Conservation (phyloP, 2,888 invertebrate species). For the Spisula subtruncata region DNA sequence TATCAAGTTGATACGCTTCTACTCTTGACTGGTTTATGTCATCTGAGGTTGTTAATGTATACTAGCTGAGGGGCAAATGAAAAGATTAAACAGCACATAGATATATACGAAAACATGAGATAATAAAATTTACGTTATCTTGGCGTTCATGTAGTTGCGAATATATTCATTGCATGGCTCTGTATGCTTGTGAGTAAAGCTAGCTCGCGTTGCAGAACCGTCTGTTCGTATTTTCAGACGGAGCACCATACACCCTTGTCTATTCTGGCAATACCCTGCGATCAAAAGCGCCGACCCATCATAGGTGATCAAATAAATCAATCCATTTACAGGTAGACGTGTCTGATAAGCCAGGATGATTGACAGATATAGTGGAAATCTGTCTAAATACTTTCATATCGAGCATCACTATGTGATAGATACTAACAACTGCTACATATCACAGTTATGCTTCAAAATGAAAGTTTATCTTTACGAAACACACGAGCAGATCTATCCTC, state of each 20-base stretch:
- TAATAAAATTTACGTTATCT: conserved; percentile 63
- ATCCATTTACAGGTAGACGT: conserved; percentile 64
- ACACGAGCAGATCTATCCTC: background rate
- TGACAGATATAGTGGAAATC: conserved; percentile 66
- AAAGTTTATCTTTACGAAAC: conserved; percentile 15
- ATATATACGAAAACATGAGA: conserved; percentile 62
- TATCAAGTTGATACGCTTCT: conserved; percentile 72
- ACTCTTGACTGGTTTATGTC: conserved; percentile 74
- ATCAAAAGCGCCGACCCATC: conserved; percentile 67
- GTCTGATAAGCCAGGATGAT: conserved; percentile 66
- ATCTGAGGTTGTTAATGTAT: conserved; percentile 74
- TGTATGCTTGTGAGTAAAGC: background rate
- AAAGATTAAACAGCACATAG: conserved; percentile 72
- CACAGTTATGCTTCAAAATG: conserved; percentile 21
- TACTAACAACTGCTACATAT: conserved; percentile 31
- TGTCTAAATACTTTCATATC: conserved; percentile 61
- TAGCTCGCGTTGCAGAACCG: background rate
- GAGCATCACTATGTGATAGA: conserved; percentile 27
- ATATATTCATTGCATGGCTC: background rate
- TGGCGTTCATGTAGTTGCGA: conserved; percentile 29
- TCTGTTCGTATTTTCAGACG: background rate
- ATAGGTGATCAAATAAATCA: conserved; percentile 70
- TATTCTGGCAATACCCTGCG: conserved; percentile 27
- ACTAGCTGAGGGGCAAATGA: conserved; percentile 71
- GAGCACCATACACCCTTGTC: background rate